phyloP scores from a whole-genome alignment of 2,888 invertebrate species.

The Adineta ricciae region DNA sequence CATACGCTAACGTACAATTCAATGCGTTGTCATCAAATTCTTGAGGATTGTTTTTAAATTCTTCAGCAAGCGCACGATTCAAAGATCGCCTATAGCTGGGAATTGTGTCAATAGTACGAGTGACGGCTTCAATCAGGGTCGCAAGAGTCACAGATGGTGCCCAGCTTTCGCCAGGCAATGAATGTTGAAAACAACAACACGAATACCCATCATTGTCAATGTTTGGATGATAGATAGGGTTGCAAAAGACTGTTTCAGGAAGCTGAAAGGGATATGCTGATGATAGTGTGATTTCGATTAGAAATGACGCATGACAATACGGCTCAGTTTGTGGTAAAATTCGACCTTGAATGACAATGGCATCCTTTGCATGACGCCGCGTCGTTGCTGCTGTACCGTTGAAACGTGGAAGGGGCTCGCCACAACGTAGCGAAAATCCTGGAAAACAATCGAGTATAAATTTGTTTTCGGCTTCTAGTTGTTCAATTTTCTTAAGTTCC shows the following conservation, averaged over 20 bases:
- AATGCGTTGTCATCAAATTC: not conserved
- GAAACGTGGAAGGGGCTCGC: too few species aligned
- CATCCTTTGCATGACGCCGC: too few species aligned
- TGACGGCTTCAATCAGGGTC: not conserved
- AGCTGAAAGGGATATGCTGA: not conserved
- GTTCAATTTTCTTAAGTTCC: too few species aligned
- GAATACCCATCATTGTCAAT: not conserved
- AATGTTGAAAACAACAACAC: not conserved
- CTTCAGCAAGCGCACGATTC: not conserved
- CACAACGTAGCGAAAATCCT: too few species aligned
- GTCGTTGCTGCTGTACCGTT: too few species aligned
- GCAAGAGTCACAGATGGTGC: not conserved
- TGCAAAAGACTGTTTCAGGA: not conserved
- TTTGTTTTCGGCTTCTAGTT: too few species aligned
- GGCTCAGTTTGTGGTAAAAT: not conserved
- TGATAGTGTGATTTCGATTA: not conserved
- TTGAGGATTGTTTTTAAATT: not conserved
- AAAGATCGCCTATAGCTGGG: not conserved
- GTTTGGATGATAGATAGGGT: not conserved
- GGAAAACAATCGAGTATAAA: too few species aligned
- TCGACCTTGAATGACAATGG: not conserved
- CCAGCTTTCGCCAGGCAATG: too few species aligned
- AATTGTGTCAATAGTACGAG: not conserved
- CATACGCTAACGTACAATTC: not conserved
- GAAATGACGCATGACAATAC: not conserved